phyloP scores from a whole-genome alignment of 2,113 vertebrate species.

The Pachypanchax playfairii region DNA sequence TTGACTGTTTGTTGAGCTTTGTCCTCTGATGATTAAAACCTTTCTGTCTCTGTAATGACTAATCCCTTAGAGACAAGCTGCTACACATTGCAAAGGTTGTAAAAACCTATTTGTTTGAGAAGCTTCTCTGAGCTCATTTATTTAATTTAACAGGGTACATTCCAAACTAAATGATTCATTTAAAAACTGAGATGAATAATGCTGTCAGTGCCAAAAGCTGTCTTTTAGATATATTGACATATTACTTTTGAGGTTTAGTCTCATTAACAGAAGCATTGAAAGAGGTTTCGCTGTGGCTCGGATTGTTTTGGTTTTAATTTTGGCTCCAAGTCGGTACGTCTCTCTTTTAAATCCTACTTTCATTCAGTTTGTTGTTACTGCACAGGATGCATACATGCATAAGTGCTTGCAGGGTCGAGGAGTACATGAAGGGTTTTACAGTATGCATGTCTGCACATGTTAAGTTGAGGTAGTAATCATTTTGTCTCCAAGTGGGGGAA shows the following conservation, averaged over 20 bases:
- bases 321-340: too few relatives aligned
- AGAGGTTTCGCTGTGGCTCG: background rate
- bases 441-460: too few relatives aligned
- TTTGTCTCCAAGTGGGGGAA: too few relatives aligned
- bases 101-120: background rate
- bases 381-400: too few relatives aligned
- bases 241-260: background rate
- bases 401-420: too few relatives aligned
- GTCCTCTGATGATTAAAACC: background rate
- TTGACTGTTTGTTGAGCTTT: background rate
- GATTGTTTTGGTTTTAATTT: background rate
- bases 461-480: too few relatives aligned
- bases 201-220: background rate
- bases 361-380: background rate
- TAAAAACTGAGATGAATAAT: background rate
- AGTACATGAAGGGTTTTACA: too few relatives aligned
- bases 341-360: too few relatives aligned
- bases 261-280: background rate
- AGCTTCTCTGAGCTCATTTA: conserved; percentile 1
- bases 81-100: background rate
- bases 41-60: background rate
- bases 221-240: background rate
- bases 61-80: conserved; percentile 15
- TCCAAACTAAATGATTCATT: conserved; percentile 6
- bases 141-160: conserved; percentile 13